Percentiles rank a stretch among this genome's conserved stretches.
phyloP scores from a whole-genome alignment of 2,888 invertebrate species.

The Cantharis flavilabris region DNA sequence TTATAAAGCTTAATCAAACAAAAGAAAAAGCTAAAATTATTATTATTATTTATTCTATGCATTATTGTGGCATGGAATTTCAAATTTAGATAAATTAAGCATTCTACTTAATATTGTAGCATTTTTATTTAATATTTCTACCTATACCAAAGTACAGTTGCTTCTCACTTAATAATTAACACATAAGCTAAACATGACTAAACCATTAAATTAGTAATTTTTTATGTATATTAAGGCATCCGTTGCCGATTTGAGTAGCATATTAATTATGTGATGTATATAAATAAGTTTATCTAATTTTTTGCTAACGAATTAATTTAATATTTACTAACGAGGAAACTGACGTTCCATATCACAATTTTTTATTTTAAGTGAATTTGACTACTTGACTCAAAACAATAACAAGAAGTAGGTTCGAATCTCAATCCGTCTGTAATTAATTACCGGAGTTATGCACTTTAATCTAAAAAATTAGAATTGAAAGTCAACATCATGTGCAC shows the following conservation, averaged over 20 bases:
- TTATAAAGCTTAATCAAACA: background rate
- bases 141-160: background rate
- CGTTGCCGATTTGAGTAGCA: background rate
- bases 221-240: background rate
- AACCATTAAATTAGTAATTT: background rate
- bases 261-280: background rate
- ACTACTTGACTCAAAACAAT: too few species aligned
- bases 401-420: background rate
- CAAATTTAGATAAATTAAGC: background rate
- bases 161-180: background rate
- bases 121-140: background rate
- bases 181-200: background rate
- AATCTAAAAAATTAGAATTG: background rate
- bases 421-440: background rate
- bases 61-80: background rate
- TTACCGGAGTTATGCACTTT: background rate
- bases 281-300: background rate
- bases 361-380: too few species aligned
- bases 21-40: background rate
- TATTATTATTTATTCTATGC: background rate
- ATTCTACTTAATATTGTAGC: background rate
- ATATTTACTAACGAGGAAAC: background rate
- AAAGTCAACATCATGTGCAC: background rate
- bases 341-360: background rate
- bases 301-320: background rate